These are phyloP conservation scores for Lampris megalopsis DNA, from an alignment of 2,113 vertebrate species.

Conservation along the genomic window DNA sequence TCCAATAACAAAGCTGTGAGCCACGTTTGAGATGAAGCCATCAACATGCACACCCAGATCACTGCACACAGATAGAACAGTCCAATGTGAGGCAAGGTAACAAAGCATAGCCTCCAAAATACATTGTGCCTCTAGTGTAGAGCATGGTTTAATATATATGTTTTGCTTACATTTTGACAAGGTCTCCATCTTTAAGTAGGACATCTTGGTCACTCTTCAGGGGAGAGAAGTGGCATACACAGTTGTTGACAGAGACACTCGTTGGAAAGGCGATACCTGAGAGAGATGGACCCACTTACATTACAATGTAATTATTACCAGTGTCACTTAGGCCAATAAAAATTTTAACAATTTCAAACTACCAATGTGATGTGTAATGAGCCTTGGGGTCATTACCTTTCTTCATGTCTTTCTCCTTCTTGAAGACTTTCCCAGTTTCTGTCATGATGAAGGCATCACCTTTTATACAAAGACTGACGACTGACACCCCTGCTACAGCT, in stretches of 20 bases:
- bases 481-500: constrained; percentile 85
- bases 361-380: too few species aligned
- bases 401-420: constrained; percentile 98
- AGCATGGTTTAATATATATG: neutral
- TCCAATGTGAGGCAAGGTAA: constrained; percentile 4
- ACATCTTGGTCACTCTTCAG: constrained; percentile 97
- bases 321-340: neutral
- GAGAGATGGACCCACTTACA: neutral
- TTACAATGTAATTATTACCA: neutral
- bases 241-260: constrained; percentile 97
- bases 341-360: neutral
- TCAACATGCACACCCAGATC: constrained; percentile 96
- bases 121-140: neutral
- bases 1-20: constrained; percentile 91
- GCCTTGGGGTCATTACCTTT: constrained; percentile 84
- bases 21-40: constrained; percentile 95
- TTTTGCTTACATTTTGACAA: constrained; percentile 93
- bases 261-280: constrained; percentile 97
- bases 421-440: constrained; percentile 96
- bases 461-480: constrained; percentile 92
- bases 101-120: neutral
- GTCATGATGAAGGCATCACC: constrained; percentile 93
- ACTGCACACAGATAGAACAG: constrained; percentile 74
- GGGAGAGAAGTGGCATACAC: constrained; percentile 98
- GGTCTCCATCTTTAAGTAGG: constrained; percentile 92